Evolutionary conservation across 2,888 invertebrate species (phyloP).

Genomic region (Nomada ruficornis): DNA sequence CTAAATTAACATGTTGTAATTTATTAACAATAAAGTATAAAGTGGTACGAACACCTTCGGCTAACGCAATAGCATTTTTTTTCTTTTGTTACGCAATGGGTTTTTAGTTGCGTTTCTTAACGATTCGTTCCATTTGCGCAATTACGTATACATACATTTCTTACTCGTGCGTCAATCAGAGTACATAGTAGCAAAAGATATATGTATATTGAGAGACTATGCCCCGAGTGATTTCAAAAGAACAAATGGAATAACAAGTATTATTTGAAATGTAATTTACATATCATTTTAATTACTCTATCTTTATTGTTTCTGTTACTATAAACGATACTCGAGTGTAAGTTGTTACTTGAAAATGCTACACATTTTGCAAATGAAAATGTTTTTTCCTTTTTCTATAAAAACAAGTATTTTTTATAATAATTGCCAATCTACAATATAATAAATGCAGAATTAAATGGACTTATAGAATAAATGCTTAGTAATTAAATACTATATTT

Average conservation of each 20-base stretch:
- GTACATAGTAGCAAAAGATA: conserved; percentile 56
- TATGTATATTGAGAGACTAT: conserved; percentile 34
- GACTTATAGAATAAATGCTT: conserved; percentile 35
- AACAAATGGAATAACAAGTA: conserved; percentile 1
- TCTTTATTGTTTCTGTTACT: conserved; percentile 1
- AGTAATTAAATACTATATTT: conserved; percentile 40
- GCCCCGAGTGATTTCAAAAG: conserved; percentile 59
- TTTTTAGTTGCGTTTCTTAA: not conserved
- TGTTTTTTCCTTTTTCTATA: not conserved
- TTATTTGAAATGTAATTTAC: too few species aligned
- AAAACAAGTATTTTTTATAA: not conserved
- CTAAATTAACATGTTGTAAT: not conserved
- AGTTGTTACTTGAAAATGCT: conserved; percentile 16
- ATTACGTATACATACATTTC: conserved; percentile 35
- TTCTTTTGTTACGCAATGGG: not conserved
- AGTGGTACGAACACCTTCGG: not conserved
- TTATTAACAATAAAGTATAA: not conserved
- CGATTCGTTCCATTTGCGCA: conserved; percentile 44
- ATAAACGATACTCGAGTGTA: conserved; percentile 20
- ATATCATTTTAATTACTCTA: not conserved
- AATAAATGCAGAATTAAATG: conserved; percentile 34
- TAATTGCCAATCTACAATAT: conserved; percentile 2
- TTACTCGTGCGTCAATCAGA: conserved; percentile 23
- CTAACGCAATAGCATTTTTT: not conserved
- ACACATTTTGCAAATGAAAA: conserved; percentile 10